Evolutionary conservation across 2,113 vertebrate species (phyloP).

Genomic region (Antechinus stuartii): DNA sequence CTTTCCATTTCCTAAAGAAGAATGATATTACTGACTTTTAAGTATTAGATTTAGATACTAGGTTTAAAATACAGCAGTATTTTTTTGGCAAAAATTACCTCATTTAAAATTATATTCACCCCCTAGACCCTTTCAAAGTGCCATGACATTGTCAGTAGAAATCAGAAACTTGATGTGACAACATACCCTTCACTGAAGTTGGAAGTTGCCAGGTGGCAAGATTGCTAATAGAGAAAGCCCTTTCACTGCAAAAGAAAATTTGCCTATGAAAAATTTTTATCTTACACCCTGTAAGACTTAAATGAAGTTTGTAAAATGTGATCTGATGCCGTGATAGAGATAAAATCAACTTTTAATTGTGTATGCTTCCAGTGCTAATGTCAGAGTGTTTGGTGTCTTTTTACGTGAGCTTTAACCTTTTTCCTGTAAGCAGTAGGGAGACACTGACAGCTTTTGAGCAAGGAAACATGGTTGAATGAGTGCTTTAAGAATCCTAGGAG

Average conservation of each 20-base stretch:
- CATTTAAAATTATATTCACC: neutral
- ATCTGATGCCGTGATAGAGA: slow-evolving; percentile 14
- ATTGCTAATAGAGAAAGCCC: neutral
- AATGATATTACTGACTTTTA: slow-evolving; percentile 1
- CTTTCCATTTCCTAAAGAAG: slow-evolving; percentile 3
- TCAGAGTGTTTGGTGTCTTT: neutral
- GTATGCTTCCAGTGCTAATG: neutral
- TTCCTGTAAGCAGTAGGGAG: neutral
- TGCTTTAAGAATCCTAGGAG: neutral
- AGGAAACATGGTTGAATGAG: neutral
- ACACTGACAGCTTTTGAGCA: neutral
- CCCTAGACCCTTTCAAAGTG: neutral
- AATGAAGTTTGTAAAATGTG: slow-evolving; percentile 17
- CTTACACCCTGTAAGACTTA: neutral
- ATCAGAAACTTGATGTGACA: neutral
- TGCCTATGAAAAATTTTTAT: neutral
- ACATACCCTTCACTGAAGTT: neutral
- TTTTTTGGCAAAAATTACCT: slow-evolving; percentile 26
- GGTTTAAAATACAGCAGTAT: neutral
- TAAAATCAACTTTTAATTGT: neutral
- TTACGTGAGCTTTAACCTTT: neutral
- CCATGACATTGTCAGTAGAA: neutral
- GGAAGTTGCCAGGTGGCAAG: neutral
- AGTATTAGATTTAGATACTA: neutral
- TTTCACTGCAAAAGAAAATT: slow-evolving; percentile 10